Evolutionary conservation across 2,888 invertebrate genomes (phyloP).

Genomic region (Epiblema foenella): DNA sequence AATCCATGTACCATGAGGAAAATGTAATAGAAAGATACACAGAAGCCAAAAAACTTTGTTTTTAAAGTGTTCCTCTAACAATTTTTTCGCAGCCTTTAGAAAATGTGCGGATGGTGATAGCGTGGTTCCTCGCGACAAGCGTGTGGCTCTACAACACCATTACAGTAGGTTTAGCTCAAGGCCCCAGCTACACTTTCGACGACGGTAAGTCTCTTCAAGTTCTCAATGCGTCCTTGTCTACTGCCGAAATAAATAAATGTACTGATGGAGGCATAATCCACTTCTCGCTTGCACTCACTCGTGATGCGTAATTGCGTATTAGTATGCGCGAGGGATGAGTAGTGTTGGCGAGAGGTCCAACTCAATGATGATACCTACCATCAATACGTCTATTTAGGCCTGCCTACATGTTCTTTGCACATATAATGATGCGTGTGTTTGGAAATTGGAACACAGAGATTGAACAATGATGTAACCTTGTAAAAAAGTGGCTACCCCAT

Average conservation of each 20-base stretch:
- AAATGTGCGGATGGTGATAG: constrained; percentile 82
- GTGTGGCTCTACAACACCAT: constrained; percentile 86
- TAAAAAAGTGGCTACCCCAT: too few species aligned
- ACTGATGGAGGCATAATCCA: not conserved
- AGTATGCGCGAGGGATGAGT: not conserved
- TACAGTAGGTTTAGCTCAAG: constrained; percentile 76
- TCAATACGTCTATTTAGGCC: not conserved
- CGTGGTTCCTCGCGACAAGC: constrained; percentile 85
- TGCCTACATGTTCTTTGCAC: not conserved
- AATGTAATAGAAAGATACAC: too few species aligned
- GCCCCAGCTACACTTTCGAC: constrained; percentile 75
- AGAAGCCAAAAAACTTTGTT: too few species aligned
- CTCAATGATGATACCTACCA: too few species aligned
- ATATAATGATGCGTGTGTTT: too few species aligned
- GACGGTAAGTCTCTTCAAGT: constrained; percentile 74
- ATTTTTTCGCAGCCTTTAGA: constrained; percentile 81
- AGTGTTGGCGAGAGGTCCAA: too few species aligned
- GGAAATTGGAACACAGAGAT: too few species aligned
- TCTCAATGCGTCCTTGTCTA: not conserved
- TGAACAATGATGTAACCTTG: too few species aligned
- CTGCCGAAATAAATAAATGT: not conserved
- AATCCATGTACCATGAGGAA: not conserved
- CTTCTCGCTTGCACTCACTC: not conserved
- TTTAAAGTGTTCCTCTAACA: too few species aligned
- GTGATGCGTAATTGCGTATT: not conserved